Evolutionary conservation across 1,140 invertebrate species (phyloP), one percentile per base, ranked within the genome.

Genomic region (Trichonephila clavata): DNA sequence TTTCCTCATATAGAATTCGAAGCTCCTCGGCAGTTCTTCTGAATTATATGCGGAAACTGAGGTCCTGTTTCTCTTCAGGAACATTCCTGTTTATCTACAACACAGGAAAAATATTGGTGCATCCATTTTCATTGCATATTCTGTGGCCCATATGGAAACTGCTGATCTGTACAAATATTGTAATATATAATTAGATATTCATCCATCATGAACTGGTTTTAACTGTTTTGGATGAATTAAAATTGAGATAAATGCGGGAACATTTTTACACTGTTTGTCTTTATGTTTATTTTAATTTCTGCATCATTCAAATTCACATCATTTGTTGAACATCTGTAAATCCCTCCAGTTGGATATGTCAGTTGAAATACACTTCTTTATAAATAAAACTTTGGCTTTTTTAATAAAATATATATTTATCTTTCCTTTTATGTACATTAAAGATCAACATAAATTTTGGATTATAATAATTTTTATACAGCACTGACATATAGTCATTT

Each of bases 151-250:
- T 92, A 39, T 2, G 61, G 13, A 24, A 65, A 50, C 65, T 71
- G 50, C 71, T 81, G 80, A 61, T 24, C 6, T 93, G 92, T 93
- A 93, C 63, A 86, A 59, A 80, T 88, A 87, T n/a, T 93, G 92
- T 93, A 92, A 84, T 90, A 92, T 92, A 92, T 92, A 63, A 83
- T 43, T 65, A 92, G 71, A 77, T 57, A 84, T 81, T 93, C 92
- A 93, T 93, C 83, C 68, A 43, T 93, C 92, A 93, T 81, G 92
- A 88, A 93, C 92, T 93, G 90, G 39, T 77, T 86, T 93, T 93
- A 93, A 93, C 92, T 87, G 20, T 59, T 59, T 77, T 87, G 84
- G 68, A 80, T 71, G 65, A 93, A 77, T 24, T 50, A 92, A 92
- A 63, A 43, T 24, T 39, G 24, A 60, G 32, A 80, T 27, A 50